These are phyloP conservation scores for Marisa cornuarietis DNA, from an alignment of 1,140 invertebrate genomes.

Conservation along the genomic window DNA sequence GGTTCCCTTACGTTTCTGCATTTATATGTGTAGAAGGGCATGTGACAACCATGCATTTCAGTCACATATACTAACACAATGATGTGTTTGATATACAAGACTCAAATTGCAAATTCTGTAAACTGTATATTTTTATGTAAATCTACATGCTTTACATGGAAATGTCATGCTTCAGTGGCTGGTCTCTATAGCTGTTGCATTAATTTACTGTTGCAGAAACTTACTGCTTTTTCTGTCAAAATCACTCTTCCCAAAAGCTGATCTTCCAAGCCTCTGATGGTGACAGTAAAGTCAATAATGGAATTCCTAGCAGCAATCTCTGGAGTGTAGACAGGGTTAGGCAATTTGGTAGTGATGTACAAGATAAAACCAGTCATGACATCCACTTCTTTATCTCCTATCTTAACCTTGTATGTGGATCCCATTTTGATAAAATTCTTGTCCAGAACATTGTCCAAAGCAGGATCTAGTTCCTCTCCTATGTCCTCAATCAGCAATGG, in stretches of 20 bases:
- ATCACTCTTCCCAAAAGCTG: conserved; percentile 94
- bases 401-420: conserved; percentile 80
- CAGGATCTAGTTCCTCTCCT: conserved; percentile 91
- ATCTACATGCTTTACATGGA: neutral
- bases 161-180: neutral
- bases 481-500: conserved; percentile 95
- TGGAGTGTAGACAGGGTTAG: conserved; percentile 94
- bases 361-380: conserved; percentile 90
- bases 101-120: no score
- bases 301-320: conserved; percentile 95
- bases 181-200: no score
- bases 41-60: no score
- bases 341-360: conserved; percentile 73
- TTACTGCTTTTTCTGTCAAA: conserved; percentile 84
- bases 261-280: conserved; percentile 94
- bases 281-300: conserved; percentile 68
- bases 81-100: no score
- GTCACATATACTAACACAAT: no score
- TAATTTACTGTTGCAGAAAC: conserved; percentile 26
- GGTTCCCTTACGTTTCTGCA: no score
- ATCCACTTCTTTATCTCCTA: conserved; percentile 95
- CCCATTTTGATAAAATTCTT: conserved; percentile 98
- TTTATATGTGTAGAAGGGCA: no score
- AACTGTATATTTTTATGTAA: neutral
- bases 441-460: conserved; percentile 94